Evolutionary conservation across 2,797 vertebrate species (phyloP), one percentile per base, ranked within the genome.

Genomic region (Euphonia xanthogaster): DNA sequence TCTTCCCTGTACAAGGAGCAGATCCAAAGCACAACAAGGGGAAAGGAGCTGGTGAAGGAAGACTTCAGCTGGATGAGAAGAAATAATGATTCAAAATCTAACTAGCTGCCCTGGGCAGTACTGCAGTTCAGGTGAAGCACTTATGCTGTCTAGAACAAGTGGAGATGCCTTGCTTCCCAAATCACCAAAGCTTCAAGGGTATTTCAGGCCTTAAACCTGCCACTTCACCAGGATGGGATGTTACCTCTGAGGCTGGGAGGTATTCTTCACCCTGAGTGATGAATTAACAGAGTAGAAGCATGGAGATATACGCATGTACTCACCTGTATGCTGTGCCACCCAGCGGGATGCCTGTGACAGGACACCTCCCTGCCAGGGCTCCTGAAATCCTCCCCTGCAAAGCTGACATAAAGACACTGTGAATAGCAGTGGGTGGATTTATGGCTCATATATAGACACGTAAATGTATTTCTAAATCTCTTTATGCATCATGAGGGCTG

Each of bases 311-410:
- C 14, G 13, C 25, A 35, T 2, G 2, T 14, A 30, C 30, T 60
- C 8, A 2, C 24, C 68, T 50, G 53, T 4, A 25, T 0, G 0
- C 21, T 2, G 0, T 42, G 58, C 25, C 57, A 28, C 0, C 1
- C 33, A 55, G 68, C 67, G 82, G 53, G 42, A 40, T 39, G 40
- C 39, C n/a, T 19, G 9, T 1, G 4, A 55, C 39, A 71, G 47
- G 37, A 61, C 33, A 13, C 18, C n/a, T 67, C 71, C 63, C 67
- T 47, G 19, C 39, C 42, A 68, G 58, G 22, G 47, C 31, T 68
- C 54, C 72, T 45, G 20, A 50, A 82, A 82, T 42, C 73, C 27
- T 57, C 24, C 19, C 25, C 33, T 8, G 7, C 27, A 53, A 47
- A 62, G 60, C 3, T 39, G 50, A 51, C 33, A 76, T 33, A 33